A percentile compares a stretch with the other conserved stretches of the same genome.
These are phyloP conservation scores for Molossus alvarezi DNA, from an alignment of 2,797 vertebrate genomes.

Conservation along the genomic window DNA sequence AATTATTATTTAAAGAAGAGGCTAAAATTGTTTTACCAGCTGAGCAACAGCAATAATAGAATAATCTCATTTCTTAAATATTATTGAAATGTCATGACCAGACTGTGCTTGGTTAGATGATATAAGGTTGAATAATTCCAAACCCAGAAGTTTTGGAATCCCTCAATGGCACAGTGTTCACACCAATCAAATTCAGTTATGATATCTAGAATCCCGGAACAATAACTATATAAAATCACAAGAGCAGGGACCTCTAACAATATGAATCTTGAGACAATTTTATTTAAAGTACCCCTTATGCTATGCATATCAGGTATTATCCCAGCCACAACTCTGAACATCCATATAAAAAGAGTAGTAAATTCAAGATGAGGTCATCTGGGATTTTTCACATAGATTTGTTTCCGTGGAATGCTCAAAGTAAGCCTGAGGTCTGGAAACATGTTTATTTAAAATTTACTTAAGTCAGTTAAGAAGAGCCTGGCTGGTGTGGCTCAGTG, in stretches of 20 bases:
- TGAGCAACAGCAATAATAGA: background rate
- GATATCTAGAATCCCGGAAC: background rate
- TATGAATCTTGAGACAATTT: background rate
- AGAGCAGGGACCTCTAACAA: fast-evolving
- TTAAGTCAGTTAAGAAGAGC: background rate
- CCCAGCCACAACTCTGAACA: background rate
- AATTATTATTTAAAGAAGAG: constrained; percentile 63
- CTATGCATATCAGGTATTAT: background rate
- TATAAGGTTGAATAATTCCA: constrained; percentile 12
- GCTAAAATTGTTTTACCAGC: background rate
- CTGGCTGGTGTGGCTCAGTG: too few species aligned
- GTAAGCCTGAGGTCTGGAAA: background rate
- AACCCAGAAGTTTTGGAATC: background rate
- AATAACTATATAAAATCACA: background rate
- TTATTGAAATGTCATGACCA: background rate
- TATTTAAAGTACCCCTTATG: background rate
- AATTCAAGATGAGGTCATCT: background rate
- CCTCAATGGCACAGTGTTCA: background rate
- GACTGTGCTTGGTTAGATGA: background rate
- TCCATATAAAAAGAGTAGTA: background rate
- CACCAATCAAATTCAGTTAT: background rate
- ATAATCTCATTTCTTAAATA: constrained; percentile 22
- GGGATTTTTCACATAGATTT: background rate
- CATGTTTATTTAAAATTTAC: background rate
- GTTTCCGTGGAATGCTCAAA: background rate